Evolutionary conservation across 37 sponge, comb jelly and placozoan species (phyloP), one percentile per base, ranked within the genome.

Genomic region (Lycopodina hypogea): DNA sequence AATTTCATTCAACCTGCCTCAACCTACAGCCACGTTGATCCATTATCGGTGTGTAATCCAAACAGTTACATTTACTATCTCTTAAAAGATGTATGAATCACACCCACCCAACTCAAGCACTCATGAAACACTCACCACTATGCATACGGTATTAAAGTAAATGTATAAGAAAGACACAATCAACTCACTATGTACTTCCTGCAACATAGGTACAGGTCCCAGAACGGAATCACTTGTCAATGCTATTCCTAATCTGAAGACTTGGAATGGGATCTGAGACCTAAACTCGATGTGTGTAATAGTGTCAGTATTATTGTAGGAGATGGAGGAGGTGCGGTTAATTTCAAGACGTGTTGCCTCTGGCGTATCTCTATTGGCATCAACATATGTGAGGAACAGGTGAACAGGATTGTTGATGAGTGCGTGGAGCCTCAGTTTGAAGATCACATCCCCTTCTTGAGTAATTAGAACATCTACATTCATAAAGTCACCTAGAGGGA

Each of bases 381-480:
- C 66, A 3, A 4, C 30, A 34, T 65, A 65, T 11, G 7, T 33
- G 33, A 65, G 34, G 17, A 34, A 17, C 34, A 65, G 66, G 11
- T 65, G 66, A 17, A 65, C 66, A 7, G 66, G 66, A 17, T 8
- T 65, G 35, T 65, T 65, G 35, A 65, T 65, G 35, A 30, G 26
- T 28, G 33, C 34, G 2, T 15, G 32, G 12, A 65, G 66, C 7
- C 35, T 28, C 2, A 65, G 66, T 30, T 32, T 65, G 34, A 30
- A 65, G 34, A 65, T 65, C 7, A 65, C 66, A 65, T 65, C 66
- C 18, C 66, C 66, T 7, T 65, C 66, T 65, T 65, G 66, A 9
- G 66, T 65, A 34, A 65, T 12, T 3, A 65, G 30, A 3, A 65
- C 30, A 65, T 65, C 66, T 17, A 32, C 18, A 32, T 33, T 65